These are phyloP conservation scores for Ceratina calcarata DNA, from an alignment of 1,140 invertebrate species.

Conservation along the genomic window DNA sequence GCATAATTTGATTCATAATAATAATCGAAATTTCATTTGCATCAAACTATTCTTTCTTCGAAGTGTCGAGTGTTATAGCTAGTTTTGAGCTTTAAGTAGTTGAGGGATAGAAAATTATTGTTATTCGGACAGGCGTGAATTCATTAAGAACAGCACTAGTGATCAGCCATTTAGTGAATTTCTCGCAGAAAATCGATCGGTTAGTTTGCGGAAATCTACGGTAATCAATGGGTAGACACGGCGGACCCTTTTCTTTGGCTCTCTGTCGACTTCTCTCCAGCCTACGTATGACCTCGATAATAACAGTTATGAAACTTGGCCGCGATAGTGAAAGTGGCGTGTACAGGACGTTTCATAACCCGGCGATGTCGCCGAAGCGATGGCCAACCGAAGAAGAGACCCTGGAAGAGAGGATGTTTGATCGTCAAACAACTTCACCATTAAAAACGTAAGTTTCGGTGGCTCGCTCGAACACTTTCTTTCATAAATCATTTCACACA, in stretches of 20 bases:
- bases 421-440: conserved; percentile 33
- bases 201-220: neutral
- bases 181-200: neutral
- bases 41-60: too few relatives aligned
- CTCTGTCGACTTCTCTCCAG: conserved; percentile 45
- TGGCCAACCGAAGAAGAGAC: neutral
- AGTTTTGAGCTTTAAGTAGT: too few relatives aligned
- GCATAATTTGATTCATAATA: too few relatives aligned
- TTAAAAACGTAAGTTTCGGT: neutral
- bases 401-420: conserved; percentile 31
- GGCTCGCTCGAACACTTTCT: too few relatives aligned
- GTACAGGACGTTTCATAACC: conserved; percentile 71
- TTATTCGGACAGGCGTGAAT: too few relatives aligned
- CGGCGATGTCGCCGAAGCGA: conserved; percentile 29
- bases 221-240: conserved; percentile 28
- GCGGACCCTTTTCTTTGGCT: conserved; percentile 55
- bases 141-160: too few relatives aligned
- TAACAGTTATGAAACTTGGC: conserved; percentile 75
- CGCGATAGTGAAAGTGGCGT: conserved; percentile 74
- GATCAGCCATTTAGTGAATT: neutral
- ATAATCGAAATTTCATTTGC: too few relatives aligned
- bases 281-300: conserved; percentile 72
- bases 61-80: too few relatives aligned
- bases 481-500: too few relatives aligned
- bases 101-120: too few relatives aligned